Evolutionary conservation across 2,888 invertebrate genomes (phyloP), one percentile per base, ranked within the genome.

Genomic region (Silvanus unidentatus): DNA sequence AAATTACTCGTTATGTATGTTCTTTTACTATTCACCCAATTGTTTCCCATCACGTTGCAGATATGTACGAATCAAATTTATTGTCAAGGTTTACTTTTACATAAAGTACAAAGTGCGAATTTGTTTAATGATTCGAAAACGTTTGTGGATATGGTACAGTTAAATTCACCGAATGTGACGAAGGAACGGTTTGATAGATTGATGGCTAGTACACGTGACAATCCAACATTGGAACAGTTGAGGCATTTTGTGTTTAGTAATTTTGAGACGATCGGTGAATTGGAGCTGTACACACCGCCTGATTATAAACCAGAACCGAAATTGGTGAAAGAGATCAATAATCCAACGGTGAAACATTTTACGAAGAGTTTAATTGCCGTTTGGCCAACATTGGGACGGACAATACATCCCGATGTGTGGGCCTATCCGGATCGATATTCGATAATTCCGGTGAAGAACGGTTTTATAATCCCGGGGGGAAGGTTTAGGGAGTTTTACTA

Each of bases 61-160:
- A 22, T 22, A 22, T 79, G 79, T 61, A 57, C 57, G 55, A 85
- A 80, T 61, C 77, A 79, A 35, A 77, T 90, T 52, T 90, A 84
- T 74, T 90, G 89, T 70, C 71, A 84, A 59, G 88, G 90, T 30
- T 71, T 77, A 0, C 73, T 91, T 2, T 76, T 92, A 39, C 81
- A 86, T 57, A 76, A 80, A 13, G 79, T 90, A 1, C 89, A 90
- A 68, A 73, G 79, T 65, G 76, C 83, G 0, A 70, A 74, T 27
- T 69, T 90, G 49, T 88, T 77, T 68, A 65, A 74, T 9, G 91
- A 92, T 68, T 89, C 89, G 15, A 92, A 92, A 69, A 82, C 85
- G 0, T 92, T 90, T 69, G 90, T 91, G 6, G 90, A 92, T 64
- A 79, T 85, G 71, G 79, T 81, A 52, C 75, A 90, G 70, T 78